Base-by-base conservation (phyloP, 2,888 invertebrate species). In the Drosophila paranaensis region DNA sequence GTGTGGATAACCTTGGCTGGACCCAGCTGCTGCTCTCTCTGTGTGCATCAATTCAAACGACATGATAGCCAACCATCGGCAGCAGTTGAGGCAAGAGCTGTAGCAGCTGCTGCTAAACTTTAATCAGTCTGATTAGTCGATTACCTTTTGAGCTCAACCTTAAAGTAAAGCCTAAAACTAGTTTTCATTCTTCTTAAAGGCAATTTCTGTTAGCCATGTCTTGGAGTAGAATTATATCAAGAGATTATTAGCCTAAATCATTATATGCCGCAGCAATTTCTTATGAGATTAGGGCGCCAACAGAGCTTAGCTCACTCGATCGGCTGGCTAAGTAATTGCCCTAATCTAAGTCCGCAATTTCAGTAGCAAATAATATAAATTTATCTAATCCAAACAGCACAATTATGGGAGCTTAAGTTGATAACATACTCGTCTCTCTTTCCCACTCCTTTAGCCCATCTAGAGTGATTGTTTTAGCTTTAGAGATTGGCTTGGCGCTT, bases 381-480 rank as follows among this genome's bases (percentile, higher is more conserved):
- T 62, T 53, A 58, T 50, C 50, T 43, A 43, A 50, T 16, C 20
- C 25, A 11, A 57, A 16, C 27, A 16, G n/a, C 9, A 27, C 14
- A 61, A 43, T 58, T 51, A 55, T n/a, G 30, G 51, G 9, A 11
- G 50, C 46, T 60, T 27, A 40, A 9, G 39, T 39, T 39, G 37
- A 20, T 8, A 8, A 13, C 27, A 25, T 20, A 20, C 20, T 20
- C 9, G 13, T 8, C 37, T 11, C 37, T 13, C 11, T 37, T 13
- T 16, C 35, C n/a, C 14, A 27, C 14, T 27, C 27, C 6, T 3
- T 48, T 9, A 30, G 37, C 2, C 40, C 10, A 16, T 27, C 25
- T 6, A 10, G 45, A 70, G 64, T 60, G 40, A 67, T 75, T 75
- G 75, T 60, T 30, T 46, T 25, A 50, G 60, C 62, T 61, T 25